Evolutionary conservation across 2,797 vertebrate species (phyloP).

Genomic region (Gambelia wislizenii): DNA sequence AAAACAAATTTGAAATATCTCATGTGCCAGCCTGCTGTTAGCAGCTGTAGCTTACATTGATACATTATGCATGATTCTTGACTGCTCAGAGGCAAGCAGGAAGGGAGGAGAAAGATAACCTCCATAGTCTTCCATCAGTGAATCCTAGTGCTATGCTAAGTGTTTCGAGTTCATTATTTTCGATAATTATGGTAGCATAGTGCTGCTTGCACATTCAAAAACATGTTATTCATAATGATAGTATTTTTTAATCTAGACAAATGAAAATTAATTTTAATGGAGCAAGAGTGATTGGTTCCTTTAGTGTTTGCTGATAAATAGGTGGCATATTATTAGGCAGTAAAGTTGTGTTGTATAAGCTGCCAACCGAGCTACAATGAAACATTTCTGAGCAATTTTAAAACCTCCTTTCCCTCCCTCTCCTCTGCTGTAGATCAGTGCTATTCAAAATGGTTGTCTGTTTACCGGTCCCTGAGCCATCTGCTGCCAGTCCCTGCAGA

Average conservation of each 20-base stretch:
- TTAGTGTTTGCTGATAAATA: slow-evolving; percentile 40
- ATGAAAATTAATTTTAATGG: slow-evolving; percentile 64
- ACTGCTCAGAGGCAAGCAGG: slow-evolving; percentile 48
- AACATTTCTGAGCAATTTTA: slow-evolving; percentile 29
- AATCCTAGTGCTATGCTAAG: slow-evolving; percentile 53
- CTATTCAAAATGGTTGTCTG: too few species aligned
- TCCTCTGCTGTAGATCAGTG: neutral
- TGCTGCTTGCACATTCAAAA: slow-evolving; percentile 63
- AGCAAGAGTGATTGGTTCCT: slow-evolving; percentile 17
- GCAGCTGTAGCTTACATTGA: slow-evolving; percentile 67
- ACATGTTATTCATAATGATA: slow-evolving; percentile 49
- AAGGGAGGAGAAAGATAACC: neutral
- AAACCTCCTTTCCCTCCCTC: neutral
- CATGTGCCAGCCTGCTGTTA: slow-evolving; percentile 71
- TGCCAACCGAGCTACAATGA: slow-evolving; percentile 30
- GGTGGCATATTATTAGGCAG: slow-evolving; percentile 23
- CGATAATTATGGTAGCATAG: slow-evolving; percentile 64
- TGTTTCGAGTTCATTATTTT: slow-evolving; percentile 58
- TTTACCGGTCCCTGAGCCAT: too few species aligned
- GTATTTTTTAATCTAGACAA: slow-evolving; percentile 45
- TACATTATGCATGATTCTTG: slow-evolving; percentile 77
- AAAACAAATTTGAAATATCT: slow-evolving; percentile 68
- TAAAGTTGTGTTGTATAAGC: neutral
- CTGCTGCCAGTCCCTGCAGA: too few species aligned
- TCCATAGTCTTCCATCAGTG: slow-evolving; percentile 41